Evolutionary conservation across 2,888 invertebrate genomes (phyloP).

Genomic region (Prosopocoilus inquinatus): DNA sequence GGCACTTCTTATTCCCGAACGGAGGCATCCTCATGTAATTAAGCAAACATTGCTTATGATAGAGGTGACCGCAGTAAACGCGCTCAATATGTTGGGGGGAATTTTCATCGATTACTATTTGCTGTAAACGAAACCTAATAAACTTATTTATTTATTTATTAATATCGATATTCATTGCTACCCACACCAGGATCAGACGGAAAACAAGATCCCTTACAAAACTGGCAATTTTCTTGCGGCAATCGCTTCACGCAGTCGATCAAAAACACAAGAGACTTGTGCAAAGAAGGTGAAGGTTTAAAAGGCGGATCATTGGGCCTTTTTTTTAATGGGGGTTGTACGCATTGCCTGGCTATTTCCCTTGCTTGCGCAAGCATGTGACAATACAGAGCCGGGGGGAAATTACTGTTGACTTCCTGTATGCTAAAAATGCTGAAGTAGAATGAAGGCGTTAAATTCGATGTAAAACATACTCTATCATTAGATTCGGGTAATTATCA

Average conservation of each 20-base stretch:
- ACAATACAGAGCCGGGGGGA: conserved; percentile 60
- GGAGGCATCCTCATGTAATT: conserved; percentile 70
- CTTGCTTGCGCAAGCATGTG: conserved; percentile 65
- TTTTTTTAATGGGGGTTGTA: conserved; percentile 64
- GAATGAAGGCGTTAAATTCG: conserved; percentile 4
- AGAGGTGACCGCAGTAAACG: conserved; percentile 71
- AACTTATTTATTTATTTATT: background rate
- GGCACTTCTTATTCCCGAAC: conserved; percentile 71
- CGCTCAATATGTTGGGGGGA: conserved; percentile 64
- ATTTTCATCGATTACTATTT: conserved; percentile 58
- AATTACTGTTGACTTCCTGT: conserved; percentile 61
- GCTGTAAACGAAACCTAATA: conserved; percentile 23
- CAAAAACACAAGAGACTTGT: conserved; percentile 61
- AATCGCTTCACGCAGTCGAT: conserved; percentile 60
- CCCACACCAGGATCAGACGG: conserved; percentile 57
- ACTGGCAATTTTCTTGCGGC: conserved; percentile 62
- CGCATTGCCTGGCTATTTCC: conserved; percentile 67
- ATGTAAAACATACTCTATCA: conserved; percentile 51
- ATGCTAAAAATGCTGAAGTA: conserved; percentile 50
- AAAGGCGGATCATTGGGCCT: conserved; percentile 58
- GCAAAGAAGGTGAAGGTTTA: conserved; percentile 61
- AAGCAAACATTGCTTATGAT: conserved; percentile 67
- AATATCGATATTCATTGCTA: conserved; percentile 10
- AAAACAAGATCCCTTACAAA: conserved; percentile 61
- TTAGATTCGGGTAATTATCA: conserved; percentile 60